phyloP scores from a whole-genome alignment of 2,888 invertebrate species.

The Agriotes lineatus region DNA sequence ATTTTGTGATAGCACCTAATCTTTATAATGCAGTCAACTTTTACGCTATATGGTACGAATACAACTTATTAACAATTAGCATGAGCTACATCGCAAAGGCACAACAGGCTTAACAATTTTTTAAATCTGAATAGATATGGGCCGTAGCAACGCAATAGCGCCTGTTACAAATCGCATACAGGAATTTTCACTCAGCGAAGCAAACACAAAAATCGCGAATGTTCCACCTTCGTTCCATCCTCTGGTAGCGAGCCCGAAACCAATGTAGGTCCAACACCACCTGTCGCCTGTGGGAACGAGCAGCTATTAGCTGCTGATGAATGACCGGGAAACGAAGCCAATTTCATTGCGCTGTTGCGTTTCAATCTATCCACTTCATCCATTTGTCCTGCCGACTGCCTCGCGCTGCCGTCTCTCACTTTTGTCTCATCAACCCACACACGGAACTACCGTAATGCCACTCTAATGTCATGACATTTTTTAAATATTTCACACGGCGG shows the following conservation, averaged over 20 bases:
- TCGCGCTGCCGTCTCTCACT: slow-evolving; percentile 22
- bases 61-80: too few species aligned
- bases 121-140: too few species aligned
- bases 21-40: too few species aligned
- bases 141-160: too few species aligned
- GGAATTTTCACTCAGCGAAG: too few species aligned
- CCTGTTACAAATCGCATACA: too few species aligned
- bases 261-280: slow-evolving; percentile 52
- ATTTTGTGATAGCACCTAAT: too few species aligned
- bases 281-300: slow-evolving; percentile 60
- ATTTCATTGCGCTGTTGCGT: slow-evolving; percentile 62
- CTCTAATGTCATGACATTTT: slow-evolving; percentile 55
- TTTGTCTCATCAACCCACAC: slow-evolving; percentile 25
- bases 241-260: slow-evolving; percentile 26
- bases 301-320: slow-evolving; percentile 63
- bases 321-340: slow-evolving; percentile 64
- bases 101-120: too few species aligned
- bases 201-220: too few species aligned
- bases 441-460: slow-evolving; percentile 45
- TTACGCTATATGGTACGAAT: too few species aligned
- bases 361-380: slow-evolving; percentile 53
- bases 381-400: slow-evolving; percentile 43
- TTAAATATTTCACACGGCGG: slow-evolving; percentile 20
- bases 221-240: slow-evolving; percentile 20
- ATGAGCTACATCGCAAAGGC: too few species aligned